Evolutionary conservation across 1,140 invertebrate genomes (phyloP).

Genomic region (Tetragonula clypearis): DNA sequence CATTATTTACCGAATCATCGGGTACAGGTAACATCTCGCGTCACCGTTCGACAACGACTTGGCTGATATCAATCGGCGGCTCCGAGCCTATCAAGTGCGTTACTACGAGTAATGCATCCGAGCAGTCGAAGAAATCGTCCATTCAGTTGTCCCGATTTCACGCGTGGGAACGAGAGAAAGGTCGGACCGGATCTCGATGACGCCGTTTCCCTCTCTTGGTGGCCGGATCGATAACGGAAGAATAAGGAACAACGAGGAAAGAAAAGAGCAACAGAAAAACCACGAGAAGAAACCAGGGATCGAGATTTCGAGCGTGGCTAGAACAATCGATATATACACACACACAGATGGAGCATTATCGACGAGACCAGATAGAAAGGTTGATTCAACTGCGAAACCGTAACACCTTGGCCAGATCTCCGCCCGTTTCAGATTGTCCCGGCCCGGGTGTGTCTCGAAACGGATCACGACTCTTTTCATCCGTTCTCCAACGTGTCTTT

Average conservation of each 20-base stretch:
- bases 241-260: conserved; percentile 10
- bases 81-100: background rate
- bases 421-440: conserved; percentile 23
- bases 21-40: no score
- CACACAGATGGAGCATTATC: conserved; percentile 48
- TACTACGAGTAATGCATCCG: conserved; percentile 34
- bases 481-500: background rate
- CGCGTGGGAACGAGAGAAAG: conserved; percentile 64
- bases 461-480: conserved; percentile 27
- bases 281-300: background rate
- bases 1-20: background rate
- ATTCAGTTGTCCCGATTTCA: conserved; percentile 45
- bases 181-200: conserved; percentile 64
- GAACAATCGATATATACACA: conserved; percentile 40
- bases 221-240: conserved; percentile 54
- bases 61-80: background rate
- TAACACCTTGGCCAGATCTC: background rate
- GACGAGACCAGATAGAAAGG: conserved; percentile 61
- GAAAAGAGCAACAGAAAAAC: no score
- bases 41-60: background rate
- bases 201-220: conserved; percentile 3
- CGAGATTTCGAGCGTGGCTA: conserved; percentile 14
- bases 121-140: conserved; percentile 35
- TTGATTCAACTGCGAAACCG: conserved; percentile 56
- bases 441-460: conserved; percentile 38